Base-by-base conservation (phyloP, 2,113 vertebrate genomes). In the Apodemus sylvaticus region DNA sequence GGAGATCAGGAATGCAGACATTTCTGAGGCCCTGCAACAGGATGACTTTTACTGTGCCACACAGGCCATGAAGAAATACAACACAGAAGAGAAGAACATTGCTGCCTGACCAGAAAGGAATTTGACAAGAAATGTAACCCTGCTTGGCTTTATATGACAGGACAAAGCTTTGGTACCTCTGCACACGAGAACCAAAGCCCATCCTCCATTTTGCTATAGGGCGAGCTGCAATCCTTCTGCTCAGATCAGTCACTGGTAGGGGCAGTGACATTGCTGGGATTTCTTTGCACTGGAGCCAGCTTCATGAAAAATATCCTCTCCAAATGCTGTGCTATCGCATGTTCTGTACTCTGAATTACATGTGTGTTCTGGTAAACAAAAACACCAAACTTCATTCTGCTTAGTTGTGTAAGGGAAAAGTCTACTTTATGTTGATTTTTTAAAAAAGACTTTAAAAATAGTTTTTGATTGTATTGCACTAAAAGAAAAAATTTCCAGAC, bases 101-200 rank as follows among this genome's bases (percentile, higher is more conserved):
- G 99, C 99, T 96, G 99, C 99, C 17, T 99, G 99, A 98, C 5
- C 99, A 99, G 99, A 98, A 99, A 99, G 99, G 99, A 99, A 98
- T 99, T 99, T 98, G 99, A 99, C 99, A 99, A 99, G 99, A 99
- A 99, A 98, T 99, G 99, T 97, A 99, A 99, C 97, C 99, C 99
- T 93, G 99, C 99, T 98, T 99, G 99, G 99, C 99, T 99, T 98
- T 99, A 99, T 99, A 99, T 99, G 87, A 99, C 99, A 96, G 99
- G 99, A 97, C 99, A 99, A 98, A 99, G 99, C 99, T 99, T 99
- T 97, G 99, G 99, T 98, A 99, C 99, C 99, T 99, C 99, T 95
- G 99, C 98, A 99, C 99, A 98, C 99, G 99, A 0, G 99, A 99
- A 99, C 99, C 99, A 89, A 99, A 99, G 99, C 99, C 99, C 97